A percentile compares a stretch with the other conserved stretches of the same genome.
Evolutionary conservation across 35 echinoderm and acorn worm genomes (phyloP).

Genomic region (Hemicentrotus pulcherrimus): DNA sequence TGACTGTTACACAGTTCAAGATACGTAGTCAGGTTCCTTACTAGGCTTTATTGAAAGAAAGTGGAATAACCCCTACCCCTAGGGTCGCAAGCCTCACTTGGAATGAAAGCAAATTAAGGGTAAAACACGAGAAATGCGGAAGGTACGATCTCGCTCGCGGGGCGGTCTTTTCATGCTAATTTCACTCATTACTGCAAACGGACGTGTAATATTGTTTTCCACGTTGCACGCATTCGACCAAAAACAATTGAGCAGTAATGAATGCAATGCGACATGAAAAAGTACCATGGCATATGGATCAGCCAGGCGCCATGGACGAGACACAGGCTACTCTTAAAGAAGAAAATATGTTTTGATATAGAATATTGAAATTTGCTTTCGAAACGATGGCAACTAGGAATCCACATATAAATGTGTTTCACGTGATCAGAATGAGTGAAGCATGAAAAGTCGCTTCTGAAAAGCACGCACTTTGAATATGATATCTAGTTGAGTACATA

Average conservation of each 20-base stretch:
- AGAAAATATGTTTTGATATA: background rate
- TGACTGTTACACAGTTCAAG: background rate
- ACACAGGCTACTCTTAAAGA: background rate
- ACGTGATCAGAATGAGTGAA: background rate
- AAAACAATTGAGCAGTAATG: slow-evolving; percentile 18
- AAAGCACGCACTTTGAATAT: background rate
- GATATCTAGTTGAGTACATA: background rate
- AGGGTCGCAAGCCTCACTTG: background rate
- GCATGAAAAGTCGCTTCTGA: no score
- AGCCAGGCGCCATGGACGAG: background rate
- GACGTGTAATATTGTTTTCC: slow-evolving; percentile 4
- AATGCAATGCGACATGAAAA: background rate
- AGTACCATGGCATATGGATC: background rate
- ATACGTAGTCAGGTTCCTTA: background rate
- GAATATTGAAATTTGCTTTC: background rate
- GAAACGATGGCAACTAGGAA: background rate
- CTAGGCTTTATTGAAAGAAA: background rate
- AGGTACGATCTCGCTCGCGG: background rate
- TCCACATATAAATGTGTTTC: background rate
- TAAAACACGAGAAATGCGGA: background rate
- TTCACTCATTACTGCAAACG: slow-evolving; percentile 10
- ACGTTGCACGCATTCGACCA: slow-evolving; percentile 3
- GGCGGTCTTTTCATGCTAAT: slow-evolving; percentile 10
- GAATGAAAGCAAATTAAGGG: slow-evolving; percentile 18
- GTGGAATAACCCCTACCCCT: background rate